These are phyloP conservation scores for Eudemis profundana DNA, from an alignment of 2,888 invertebrate genomes.

Conservation along the genomic window DNA sequence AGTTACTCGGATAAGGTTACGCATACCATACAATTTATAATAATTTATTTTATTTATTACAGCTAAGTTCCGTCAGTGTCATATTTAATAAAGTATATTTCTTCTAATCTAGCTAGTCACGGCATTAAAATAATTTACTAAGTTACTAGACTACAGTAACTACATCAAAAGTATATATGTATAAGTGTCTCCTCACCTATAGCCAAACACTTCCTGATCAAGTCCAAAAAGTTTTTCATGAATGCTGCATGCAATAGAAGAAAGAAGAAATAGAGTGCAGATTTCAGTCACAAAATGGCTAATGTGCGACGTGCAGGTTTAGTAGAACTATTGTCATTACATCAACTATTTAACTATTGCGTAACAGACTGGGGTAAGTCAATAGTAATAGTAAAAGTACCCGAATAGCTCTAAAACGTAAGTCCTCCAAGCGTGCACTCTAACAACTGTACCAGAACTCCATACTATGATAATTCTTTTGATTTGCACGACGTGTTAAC, in stretches of 20 bases:
- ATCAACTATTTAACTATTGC: conserved; percentile 27
- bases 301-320: conserved; percentile 60
- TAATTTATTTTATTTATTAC: background rate
- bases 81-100: background rate
- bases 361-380: conserved; percentile 26
- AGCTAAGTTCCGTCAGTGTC: no score
- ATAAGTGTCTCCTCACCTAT: conserved; percentile 81
- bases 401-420: conserved; percentile 32
- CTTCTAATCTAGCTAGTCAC: background rate
- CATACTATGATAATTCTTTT: conserved; percentile 15
- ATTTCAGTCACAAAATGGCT: conserved; percentile 56
- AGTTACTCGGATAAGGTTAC: background rate
- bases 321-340: conserved; percentile 27
- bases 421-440: conserved; percentile 28
- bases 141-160: conserved; percentile 21
- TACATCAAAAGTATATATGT: conserved; percentile 16
- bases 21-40: background rate
- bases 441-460: conserved; percentile 5
- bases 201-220: conserved; percentile 91
- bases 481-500: conserved; percentile 32
- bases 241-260: conserved; percentile 91
- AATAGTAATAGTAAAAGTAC: conserved; percentile 33
- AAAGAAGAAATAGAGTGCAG: conserved; percentile 81
- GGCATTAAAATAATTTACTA: background rate
- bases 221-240: conserved; percentile 93